Percentiles rank a stretch among this genome's conserved stretches.
Evolutionary conservation across 2,797 vertebrate genomes (phyloP).

Genomic region (Heteromormyrus szaboi): DNA sequence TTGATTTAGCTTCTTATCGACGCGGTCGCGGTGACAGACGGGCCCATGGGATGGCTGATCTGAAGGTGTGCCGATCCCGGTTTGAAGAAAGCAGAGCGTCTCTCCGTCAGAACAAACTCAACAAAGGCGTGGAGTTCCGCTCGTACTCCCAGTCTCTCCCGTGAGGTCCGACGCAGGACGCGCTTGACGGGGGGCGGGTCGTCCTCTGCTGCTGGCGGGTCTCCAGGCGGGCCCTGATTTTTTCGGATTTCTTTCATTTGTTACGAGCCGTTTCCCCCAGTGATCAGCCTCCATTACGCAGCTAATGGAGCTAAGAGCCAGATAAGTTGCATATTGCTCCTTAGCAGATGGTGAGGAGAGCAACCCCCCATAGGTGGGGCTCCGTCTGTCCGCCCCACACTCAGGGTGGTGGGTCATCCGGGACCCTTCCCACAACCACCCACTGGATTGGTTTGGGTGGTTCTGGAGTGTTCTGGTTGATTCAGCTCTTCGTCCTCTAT

Average conservation of each 20-base stretch:
- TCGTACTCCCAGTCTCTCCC: background rate
- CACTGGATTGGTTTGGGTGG: background rate
- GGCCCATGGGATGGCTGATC: background rate
- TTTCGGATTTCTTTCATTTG: background rate
- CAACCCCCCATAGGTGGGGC: background rate
- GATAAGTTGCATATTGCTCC: constrained; percentile 7
- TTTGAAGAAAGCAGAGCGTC: background rate
- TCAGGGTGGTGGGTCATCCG: background rate
- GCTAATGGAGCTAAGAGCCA: constrained; percentile 40
- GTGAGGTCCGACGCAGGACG: background rate
- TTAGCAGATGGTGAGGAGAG: constrained; percentile 24
- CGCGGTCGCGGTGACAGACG: background rate
- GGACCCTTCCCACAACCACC: background rate
- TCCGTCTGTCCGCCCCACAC: background rate
- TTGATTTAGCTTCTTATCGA: background rate
- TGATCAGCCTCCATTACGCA: constrained; percentile 44
- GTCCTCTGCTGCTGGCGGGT: background rate
- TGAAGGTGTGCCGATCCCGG: background rate
- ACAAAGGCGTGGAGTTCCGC: background rate
- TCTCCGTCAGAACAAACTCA: background rate
- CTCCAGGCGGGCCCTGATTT: background rate
- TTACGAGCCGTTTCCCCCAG: constrained; percentile 29
- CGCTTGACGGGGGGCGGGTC: too few relatives aligned
- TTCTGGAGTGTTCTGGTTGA: background rate
- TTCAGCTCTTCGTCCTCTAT: background rate